Conservation (phyloP, 23 tunicate genomes). For the Styela clava region DNA sequence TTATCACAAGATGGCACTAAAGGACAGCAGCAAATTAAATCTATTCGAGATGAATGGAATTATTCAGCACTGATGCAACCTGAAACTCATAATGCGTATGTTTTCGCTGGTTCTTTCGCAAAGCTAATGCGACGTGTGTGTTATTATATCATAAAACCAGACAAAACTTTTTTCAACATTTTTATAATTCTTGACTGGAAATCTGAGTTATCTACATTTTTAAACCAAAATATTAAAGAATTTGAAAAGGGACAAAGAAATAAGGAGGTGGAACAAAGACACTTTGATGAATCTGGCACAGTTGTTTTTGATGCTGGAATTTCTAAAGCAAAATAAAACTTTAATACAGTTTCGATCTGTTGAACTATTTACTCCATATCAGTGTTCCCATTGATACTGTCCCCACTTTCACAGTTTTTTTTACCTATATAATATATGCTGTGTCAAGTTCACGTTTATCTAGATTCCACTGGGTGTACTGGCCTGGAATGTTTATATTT, state of each 20-base stretch:
- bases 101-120: slow-evolving; percentile 11
- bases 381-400: background rate
- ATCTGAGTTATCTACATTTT: background rate
- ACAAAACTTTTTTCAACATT: slow-evolving; percentile 10
- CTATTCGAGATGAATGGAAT: slow-evolving; percentile 26
- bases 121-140: background rate
- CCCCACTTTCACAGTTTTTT: too few species aligned
- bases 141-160: background rate
- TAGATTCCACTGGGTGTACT: too few species aligned
- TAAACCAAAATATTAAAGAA: background rate
- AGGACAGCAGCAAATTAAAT: background rate
- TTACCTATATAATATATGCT: too few species aligned
- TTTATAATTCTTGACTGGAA: slow-evolving; percentile 2
- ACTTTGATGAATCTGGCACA: background rate
- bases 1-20: background rate
- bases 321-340: background rate
- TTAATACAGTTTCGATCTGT: background rate
- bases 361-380: background rate
- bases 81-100: slow-evolving; percentile 15
- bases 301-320: slow-evolving; percentile 18
- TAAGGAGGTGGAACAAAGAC: too few species aligned
- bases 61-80: slow-evolving; percentile 18
- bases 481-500: too few species aligned
- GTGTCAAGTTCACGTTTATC: too few species aligned
- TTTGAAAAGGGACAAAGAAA: background rate